Percentiles rank a stretch among this genome's conserved stretches.
Conservation (phyloP, 2,888 invertebrate species). For the Melolontha melolontha region DNA sequence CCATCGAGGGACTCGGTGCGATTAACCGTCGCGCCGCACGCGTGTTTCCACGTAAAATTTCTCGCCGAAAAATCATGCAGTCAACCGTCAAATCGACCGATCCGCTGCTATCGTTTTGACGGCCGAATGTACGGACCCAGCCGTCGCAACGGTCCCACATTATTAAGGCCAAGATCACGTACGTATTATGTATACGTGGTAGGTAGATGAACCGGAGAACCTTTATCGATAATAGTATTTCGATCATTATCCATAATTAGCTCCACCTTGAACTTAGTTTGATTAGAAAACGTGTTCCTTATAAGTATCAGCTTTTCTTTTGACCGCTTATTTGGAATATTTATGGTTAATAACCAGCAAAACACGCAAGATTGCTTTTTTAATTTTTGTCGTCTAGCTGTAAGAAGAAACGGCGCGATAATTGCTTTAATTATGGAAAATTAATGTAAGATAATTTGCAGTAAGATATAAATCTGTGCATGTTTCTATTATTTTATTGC, state of each 20-base stretch:
- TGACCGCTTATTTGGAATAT: slow-evolving; percentile 5
- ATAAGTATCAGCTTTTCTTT: slow-evolving; percentile 1
- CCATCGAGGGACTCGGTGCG: not conserved
- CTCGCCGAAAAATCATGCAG: slow-evolving; percentile 11
- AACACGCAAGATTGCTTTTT: slow-evolving; percentile 52
- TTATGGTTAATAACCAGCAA: slow-evolving; percentile 2
- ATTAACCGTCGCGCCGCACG: too few species aligned
- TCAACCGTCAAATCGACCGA: not conserved
- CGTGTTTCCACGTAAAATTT: slow-evolving; percentile 14
- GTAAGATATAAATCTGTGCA: slow-evolving; percentile 44
- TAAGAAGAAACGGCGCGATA: slow-evolving; percentile 49
- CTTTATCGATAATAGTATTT: slow-evolving; percentile 55
- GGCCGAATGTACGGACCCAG: not conserved
- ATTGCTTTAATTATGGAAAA: slow-evolving; percentile 54
- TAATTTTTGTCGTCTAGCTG: slow-evolving; percentile 34
- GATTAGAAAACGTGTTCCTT: slow-evolving; percentile 55
- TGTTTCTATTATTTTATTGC: not conserved
- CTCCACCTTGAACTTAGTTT: slow-evolving; percentile 56
- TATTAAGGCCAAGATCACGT: slow-evolving; percentile 25
- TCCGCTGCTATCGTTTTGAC: not conserved
- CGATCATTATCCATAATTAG: slow-evolving; percentile 57
- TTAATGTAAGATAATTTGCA: slow-evolving; percentile 48
- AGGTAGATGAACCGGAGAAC: not conserved
- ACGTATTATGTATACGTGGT: not conserved
- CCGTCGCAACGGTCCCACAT: not conserved